Conservation (phyloP, 2,888 invertebrate genomes). For the Ischnura elegans region DNA sequence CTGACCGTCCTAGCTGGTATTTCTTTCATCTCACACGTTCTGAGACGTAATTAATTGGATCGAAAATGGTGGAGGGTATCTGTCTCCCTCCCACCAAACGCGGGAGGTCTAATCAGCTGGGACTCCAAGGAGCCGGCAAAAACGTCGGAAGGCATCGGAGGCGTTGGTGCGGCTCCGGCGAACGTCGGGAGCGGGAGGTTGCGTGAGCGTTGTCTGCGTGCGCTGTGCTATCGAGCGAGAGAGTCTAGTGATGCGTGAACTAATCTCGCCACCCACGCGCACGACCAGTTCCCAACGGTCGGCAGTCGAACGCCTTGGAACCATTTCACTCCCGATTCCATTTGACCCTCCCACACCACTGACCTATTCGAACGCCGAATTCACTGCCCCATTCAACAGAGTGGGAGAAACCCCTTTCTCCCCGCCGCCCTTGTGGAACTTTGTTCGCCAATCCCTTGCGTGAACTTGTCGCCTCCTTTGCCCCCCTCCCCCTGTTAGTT, state of each 20-base stretch:
- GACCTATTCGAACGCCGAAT: not conserved
- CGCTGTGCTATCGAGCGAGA: not conserved
- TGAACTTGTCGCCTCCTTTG: not conserved
- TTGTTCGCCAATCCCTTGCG: not conserved
- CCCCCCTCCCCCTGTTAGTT: not conserved
- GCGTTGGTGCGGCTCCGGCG: not conserved
- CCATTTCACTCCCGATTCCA: not conserved
- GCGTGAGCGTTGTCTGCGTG: not conserved
- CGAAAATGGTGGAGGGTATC: not conserved
- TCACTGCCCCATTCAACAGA: not conserved
- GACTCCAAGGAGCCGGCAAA: not conserved
- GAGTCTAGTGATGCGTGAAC: slow-evolving; percentile 42
- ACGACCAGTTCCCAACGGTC: not conserved
- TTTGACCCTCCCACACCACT: not conserved
- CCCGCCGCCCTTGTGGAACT: not conserved
- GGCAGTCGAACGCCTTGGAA: not conserved
- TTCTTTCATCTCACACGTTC: not conserved
- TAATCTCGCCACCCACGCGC: slow-evolving; percentile 27
- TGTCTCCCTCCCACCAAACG: not conserved
- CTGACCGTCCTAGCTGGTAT: not conserved
- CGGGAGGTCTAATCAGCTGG: not conserved
- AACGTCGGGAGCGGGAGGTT: not conserved
- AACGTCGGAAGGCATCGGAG: slow-evolving; percentile 4
- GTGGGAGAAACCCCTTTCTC: not conserved
- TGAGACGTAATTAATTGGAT: slow-evolving; percentile 48